phyloP scores from a whole-genome alignment of 2,113 vertebrate species.

The Oncorhynchus clarkii region DNA sequence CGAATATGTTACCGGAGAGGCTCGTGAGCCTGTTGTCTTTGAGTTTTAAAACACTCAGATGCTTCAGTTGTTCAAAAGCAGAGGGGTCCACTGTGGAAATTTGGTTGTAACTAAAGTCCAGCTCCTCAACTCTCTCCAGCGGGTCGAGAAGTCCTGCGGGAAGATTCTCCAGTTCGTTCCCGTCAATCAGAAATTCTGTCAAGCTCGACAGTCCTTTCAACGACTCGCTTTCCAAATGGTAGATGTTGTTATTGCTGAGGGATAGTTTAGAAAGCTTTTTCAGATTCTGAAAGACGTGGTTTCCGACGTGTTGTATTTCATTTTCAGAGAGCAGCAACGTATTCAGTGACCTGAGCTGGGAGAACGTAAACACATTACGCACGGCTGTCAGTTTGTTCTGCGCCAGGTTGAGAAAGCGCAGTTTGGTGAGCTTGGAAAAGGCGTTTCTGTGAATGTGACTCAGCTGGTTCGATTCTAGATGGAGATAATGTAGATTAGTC shows the following conservation, averaged over 20 bases:
- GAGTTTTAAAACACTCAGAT: constrained; percentile 83
- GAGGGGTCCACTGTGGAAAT: constrained; percentile 75
- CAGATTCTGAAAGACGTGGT: constrained; percentile 84
- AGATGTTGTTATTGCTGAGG: constrained; percentile 83
- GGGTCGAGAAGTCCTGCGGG: constrained; percentile 81
- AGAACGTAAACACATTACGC: constrained; percentile 77
- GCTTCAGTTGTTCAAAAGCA: constrained; percentile 74
- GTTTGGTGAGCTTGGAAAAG: constrained; percentile 80
- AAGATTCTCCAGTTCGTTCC: constrained; percentile 83
- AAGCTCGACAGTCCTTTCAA: constrained; percentile 81
- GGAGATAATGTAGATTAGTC: constrained; percentile 84
- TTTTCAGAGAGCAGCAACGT: constrained; percentile 87
- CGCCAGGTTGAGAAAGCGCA: constrained; percentile 89
- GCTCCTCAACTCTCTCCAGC: constrained; percentile 78
- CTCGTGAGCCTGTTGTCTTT: constrained; percentile 82
- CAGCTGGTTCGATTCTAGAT: constrained; percentile 89
- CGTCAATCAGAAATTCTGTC: constrained; percentile 82
- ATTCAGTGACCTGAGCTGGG: constrained; percentile 78
- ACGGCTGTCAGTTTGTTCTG: constrained; percentile 85
- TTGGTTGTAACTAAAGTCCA: constrained; percentile 86
- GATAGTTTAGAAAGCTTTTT: constrained; percentile 81
- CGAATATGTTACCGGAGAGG: constrained; percentile 80
- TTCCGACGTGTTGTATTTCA: constrained; percentile 78
- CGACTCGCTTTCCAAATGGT: constrained; percentile 74
- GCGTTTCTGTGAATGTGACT: constrained; percentile 83